Conservation (phyloP, 2,797 vertebrate species). For the Erethizon dorsatum region DNA sequence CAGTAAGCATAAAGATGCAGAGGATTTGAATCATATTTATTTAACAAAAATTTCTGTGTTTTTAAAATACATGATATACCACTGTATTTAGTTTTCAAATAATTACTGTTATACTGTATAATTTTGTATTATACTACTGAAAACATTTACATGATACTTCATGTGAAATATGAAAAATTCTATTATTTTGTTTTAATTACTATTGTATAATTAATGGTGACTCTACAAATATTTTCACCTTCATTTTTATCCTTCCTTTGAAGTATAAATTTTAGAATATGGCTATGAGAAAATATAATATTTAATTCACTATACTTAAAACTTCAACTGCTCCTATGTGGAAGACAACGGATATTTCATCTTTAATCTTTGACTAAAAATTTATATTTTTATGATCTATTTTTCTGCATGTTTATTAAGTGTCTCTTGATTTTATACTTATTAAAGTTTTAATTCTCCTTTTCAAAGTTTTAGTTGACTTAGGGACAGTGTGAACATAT, state of each 20-base stretch:
- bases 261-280: background rate
- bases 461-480: background rate
- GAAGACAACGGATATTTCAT: background rate
- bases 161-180: background rate
- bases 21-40: background rate
- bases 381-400: background rate
- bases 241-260: background rate
- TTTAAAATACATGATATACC: background rate
- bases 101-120: background rate
- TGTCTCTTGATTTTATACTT: background rate
- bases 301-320: background rate
- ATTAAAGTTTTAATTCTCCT: background rate
- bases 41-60: background rate
- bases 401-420: background rate
- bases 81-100: background rate
- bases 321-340: background rate
- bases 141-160: background rate
- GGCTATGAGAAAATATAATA: background rate
- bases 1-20: background rate
- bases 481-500: background rate
- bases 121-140: background rate
- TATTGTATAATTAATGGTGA: background rate
- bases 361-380: background rate
- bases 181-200: background rate
- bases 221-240: background rate